Conservation (phyloP, 2,888 invertebrate genomes). For the Trissolcus japonicus region DNA sequence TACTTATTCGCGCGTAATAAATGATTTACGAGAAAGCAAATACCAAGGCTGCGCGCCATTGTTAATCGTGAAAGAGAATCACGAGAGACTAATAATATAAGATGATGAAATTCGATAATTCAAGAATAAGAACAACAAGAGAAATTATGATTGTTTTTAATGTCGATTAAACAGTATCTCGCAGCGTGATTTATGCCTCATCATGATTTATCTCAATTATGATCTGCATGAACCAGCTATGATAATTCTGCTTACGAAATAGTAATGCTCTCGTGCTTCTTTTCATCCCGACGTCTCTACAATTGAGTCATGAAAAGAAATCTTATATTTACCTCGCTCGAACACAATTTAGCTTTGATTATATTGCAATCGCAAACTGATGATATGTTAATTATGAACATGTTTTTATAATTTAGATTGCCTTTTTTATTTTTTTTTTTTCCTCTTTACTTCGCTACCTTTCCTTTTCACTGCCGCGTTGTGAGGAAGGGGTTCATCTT, state of each 20-base stretch:
- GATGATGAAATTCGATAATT: conserved; percentile 58
- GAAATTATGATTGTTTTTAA: conserved; percentile 59
- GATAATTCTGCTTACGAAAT: conserved; percentile 53
- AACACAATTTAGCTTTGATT: conserved; percentile 3
- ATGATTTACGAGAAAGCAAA: conserved; percentile 59
- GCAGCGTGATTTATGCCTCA: conserved; percentile 47
- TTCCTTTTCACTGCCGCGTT: not conserved
- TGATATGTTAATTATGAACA: too few species aligned
- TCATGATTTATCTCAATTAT: conserved; percentile 56
- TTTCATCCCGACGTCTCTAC: conserved; percentile 29
- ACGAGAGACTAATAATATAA: conserved; percentile 57
- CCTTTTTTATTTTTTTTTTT: too few species aligned
- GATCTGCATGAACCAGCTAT: conserved; percentile 48
- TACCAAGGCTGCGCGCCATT: conserved; percentile 58
- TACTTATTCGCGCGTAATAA: conserved; percentile 58
- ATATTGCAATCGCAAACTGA: too few species aligned
- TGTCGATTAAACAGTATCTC: conserved; percentile 56
- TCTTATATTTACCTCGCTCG: too few species aligned
- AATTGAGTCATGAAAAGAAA: conserved; percentile 41
- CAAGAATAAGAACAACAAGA: conserved; percentile 57
- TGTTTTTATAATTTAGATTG: too few species aligned
- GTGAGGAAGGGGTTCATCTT: not conserved
- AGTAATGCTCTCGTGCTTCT: conserved; percentile 36
- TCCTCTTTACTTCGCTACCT: not conserved
- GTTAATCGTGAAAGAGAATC: conserved; percentile 56